These are phyloP conservation scores for Circaetus gallicus DNA, from an alignment of 2,113 vertebrate genomes.

Conservation along the genomic window DNA sequence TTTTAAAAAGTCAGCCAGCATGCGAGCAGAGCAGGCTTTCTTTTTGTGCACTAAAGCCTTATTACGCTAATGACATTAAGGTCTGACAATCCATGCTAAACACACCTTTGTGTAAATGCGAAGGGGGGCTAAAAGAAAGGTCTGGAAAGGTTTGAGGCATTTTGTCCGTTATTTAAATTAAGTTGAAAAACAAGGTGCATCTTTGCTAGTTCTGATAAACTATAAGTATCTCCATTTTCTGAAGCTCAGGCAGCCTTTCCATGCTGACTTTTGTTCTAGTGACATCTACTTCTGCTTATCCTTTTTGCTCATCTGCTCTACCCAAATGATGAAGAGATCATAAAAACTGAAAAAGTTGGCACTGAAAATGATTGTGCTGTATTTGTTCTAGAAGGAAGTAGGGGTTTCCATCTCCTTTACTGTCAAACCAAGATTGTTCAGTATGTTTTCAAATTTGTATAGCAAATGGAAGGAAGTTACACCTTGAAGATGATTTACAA, in stretches of 20 bases:
- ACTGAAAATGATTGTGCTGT: background rate
- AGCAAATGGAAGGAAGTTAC: background rate
- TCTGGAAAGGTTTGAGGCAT: background rate
- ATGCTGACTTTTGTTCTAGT: background rate
- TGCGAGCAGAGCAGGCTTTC: background rate
- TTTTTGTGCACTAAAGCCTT: constrained; percentile 34
- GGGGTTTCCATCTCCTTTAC: background rate
- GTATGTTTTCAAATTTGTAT: background rate
- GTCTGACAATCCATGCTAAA: background rate
- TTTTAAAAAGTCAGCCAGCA: background rate
- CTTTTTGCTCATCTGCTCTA: background rate
- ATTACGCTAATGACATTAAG: constrained; percentile 9
- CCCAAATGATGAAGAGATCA: background rate
- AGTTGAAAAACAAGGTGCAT: background rate
- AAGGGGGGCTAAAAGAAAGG: background rate
- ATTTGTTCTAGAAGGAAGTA: background rate
- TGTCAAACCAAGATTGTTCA: background rate
- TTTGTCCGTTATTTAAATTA: background rate
- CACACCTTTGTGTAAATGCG: background rate
- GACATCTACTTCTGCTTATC: background rate
- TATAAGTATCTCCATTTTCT: background rate
- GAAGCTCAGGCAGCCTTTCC: background rate
- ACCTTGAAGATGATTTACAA: background rate
- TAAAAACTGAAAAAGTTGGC: background rate
- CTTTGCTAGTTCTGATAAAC: background rate